Evolutionary conservation across 2,113 vertebrate genomes (phyloP).

Genomic region (Phaethon lepturus): DNA sequence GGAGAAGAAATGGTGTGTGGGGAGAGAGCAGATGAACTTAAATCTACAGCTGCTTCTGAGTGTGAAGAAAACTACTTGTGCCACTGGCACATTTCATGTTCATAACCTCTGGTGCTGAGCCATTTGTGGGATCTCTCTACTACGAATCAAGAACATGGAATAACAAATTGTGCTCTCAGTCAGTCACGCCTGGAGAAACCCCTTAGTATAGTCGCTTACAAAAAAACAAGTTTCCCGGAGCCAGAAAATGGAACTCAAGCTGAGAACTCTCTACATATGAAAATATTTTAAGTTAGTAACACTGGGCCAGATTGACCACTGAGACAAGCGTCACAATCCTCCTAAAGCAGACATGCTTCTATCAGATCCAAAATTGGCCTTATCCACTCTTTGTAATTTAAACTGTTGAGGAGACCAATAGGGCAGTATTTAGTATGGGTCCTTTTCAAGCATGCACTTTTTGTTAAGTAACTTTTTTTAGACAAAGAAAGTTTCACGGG

Average conservation of each 20-base stretch:
- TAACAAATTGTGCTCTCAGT: neutral
- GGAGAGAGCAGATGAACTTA: neutral
- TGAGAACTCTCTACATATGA: neutral
- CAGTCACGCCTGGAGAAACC: neutral
- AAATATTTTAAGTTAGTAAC: neutral
- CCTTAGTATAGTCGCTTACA: rapidly evolving
- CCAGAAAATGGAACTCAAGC: neutral
- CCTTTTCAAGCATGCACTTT: neutral
- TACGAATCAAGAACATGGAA: neutral
- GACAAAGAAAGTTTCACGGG: conserved; percentile 40
- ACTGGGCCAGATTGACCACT: neutral
- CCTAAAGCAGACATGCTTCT: neutral
- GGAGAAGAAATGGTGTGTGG: neutral
- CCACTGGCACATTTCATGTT: neutral
- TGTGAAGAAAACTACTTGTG: neutral
- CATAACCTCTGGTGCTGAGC: neutral
- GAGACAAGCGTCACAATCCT: neutral
- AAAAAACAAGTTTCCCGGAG: neutral
- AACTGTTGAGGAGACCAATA: neutral
- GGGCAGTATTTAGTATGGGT: neutral
- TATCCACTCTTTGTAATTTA: neutral
- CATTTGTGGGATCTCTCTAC: neutral
- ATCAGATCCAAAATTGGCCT: neutral
- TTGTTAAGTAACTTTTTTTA: conserved; percentile 20
- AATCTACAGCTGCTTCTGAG: neutral